Percentiles rank a stretch among this genome's conserved stretches.
These are phyloP conservation scores for Noctua pronuba DNA, from an alignment of 2,888 invertebrate species.

Conservation along the genomic window DNA sequence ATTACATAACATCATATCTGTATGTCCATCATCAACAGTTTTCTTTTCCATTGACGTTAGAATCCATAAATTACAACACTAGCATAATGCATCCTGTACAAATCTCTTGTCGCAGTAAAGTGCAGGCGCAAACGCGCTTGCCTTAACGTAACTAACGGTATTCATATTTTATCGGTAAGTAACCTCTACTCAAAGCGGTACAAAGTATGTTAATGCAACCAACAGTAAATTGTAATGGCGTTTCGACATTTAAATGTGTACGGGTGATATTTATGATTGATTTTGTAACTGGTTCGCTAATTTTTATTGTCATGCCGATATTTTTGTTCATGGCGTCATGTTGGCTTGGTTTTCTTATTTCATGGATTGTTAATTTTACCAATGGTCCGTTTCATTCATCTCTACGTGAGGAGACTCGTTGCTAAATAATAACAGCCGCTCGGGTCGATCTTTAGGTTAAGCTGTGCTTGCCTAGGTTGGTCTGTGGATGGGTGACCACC, in stretches of 20 bases:
- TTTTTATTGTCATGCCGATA: neutral
- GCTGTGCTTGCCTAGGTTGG: too few relatives aligned
- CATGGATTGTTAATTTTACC: neutral
- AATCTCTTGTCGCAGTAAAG: neutral
- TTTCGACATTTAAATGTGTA: slow-evolving; percentile 27
- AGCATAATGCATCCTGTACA: slow-evolving; percentile 22
- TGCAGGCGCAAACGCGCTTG: slow-evolving; percentile 28
- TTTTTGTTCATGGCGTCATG: neutral
- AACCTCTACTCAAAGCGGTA: slow-evolving; percentile 36
- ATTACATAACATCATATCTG: too few relatives aligned
- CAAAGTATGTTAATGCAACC: slow-evolving; percentile 51
- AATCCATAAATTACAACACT: slow-evolving; percentile 3
- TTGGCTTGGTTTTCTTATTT: neutral
- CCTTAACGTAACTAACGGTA: slow-evolving; percentile 50
- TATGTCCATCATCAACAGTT: neutral
- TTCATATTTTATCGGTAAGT: slow-evolving; percentile 52
- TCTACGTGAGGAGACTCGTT: too few relatives aligned
- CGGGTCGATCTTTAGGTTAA: too few relatives aligned
- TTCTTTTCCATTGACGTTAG: neutral
- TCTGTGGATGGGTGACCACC: too few relatives aligned
- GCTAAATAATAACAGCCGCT: too few relatives aligned
- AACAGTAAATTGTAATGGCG: slow-evolving; percentile 44
- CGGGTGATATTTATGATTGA: slow-evolving; percentile 18
- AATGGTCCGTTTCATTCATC: neutral
- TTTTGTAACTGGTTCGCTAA: slow-evolving; percentile 17